Percentiles rank a stretch among this genome's conserved stretches.
phyloP scores from a whole-genome alignment of 2,888 invertebrate genomes.

The Cephus pygmeus region DNA sequence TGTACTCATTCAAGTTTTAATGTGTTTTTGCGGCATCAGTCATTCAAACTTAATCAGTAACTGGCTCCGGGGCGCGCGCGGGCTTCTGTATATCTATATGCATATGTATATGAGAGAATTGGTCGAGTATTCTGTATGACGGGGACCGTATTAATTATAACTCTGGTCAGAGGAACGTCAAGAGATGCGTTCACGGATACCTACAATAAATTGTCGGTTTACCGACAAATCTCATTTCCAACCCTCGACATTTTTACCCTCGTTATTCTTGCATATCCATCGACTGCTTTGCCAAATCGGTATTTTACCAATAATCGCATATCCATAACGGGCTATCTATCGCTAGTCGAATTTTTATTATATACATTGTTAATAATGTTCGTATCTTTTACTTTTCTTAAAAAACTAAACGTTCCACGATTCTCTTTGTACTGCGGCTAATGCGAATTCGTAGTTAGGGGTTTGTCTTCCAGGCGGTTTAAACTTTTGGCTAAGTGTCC shows the following conservation, averaged over 20 bases:
- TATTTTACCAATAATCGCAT: not conserved
- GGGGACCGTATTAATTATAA: slow-evolving; percentile 65
- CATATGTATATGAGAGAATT: slow-evolving; percentile 48
- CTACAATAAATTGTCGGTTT: slow-evolving; percentile 66
- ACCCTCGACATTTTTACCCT: slow-evolving; percentile 54
- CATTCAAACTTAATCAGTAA: slow-evolving; percentile 65
- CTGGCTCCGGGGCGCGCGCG: slow-evolving; percentile 39
- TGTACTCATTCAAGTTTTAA: slow-evolving; percentile 65
- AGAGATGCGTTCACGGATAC: slow-evolving; percentile 62
- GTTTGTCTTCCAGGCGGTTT: not conserved
- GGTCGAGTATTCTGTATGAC: slow-evolving; percentile 55
- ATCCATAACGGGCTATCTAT: not conserved
- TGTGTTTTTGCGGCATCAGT: slow-evolving; percentile 66
- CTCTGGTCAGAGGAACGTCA: slow-evolving; percentile 64
- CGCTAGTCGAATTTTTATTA: not conserved
- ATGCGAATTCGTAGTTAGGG: not conserved
- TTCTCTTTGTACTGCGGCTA: not conserved
- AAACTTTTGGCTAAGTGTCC: not conserved
- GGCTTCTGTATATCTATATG: slow-evolving; percentile 7
- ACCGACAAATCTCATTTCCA: slow-evolving; percentile 66
- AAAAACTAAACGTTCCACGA: not conserved
- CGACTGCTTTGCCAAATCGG: not conserved
- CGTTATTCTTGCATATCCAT: slow-evolving; percentile 30
- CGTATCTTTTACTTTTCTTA: not conserved
- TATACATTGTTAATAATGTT: not conserved